These are phyloP conservation scores for Orientallactaga sibirica DNA, from an alignment of 2,797 vertebrate species.

Conservation along the genomic window DNA sequence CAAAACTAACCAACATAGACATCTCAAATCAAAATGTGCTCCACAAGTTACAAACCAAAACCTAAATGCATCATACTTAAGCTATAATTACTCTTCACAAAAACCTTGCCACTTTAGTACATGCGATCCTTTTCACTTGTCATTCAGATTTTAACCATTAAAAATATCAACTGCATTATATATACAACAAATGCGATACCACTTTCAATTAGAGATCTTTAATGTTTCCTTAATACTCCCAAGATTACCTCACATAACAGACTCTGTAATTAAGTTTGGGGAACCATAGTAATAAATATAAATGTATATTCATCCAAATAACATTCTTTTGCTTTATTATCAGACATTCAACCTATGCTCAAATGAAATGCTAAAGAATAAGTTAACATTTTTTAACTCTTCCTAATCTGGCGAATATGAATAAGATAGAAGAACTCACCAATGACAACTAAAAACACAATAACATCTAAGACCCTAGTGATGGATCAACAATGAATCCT, in stretches of 20 bases:
- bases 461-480: not conserved
- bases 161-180: not conserved
- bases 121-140: not conserved
- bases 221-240: slow-evolving; percentile 11
- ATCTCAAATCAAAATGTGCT: not conserved
- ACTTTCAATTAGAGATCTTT: slow-evolving; percentile 10
- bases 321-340: slow-evolving; percentile 27
- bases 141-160: slow-evolving; percentile 18
- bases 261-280: slow-evolving; percentile 16
- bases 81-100: not conserved
- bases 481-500: not conserved
- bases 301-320: not conserved
- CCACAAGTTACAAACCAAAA: not conserved
- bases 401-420: not conserved
- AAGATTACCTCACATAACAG: slow-evolving; percentile 17
- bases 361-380: slow-evolving; percentile 25
- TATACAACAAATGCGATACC: not conserved
- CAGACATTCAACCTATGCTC: not conserved
- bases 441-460: not conserved
- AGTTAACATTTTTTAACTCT: slow-evolving; percentile 9
- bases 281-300: slow-evolving; percentile 20
- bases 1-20: slow-evolving; percentile 20
- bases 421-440: not conserved
- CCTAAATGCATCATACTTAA: not conserved
- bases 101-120: not conserved